Evolutionary conservation across 2,113 vertebrate genomes (phyloP).

Genomic region (Uropsilus gracilis): DNA sequence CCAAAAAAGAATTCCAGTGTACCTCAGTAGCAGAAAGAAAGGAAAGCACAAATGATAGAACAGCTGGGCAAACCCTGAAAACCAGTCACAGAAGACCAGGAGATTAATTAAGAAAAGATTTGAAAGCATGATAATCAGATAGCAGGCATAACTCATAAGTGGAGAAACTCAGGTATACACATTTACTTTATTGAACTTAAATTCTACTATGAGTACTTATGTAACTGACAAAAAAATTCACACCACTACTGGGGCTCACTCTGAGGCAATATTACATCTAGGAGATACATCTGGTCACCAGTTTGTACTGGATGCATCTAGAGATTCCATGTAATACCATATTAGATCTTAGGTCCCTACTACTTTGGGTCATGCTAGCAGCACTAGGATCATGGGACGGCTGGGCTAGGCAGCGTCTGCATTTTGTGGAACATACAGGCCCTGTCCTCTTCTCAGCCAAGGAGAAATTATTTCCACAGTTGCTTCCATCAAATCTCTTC

Average conservation of each 20-base stretch:
- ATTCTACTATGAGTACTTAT: neutral
- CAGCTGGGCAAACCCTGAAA: neutral
- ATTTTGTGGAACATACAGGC: neutral
- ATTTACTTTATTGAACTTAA: neutral
- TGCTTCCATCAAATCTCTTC: neutral
- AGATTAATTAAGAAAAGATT: neutral
- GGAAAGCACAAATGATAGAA: neutral
- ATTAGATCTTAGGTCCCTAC: neutral
- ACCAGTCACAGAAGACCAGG: neutral
- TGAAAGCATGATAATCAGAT: neutral
- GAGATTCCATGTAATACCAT: neutral
- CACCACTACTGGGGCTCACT: neutral
- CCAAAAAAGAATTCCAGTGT: conserved; percentile 21
- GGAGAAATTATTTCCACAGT: neutral
- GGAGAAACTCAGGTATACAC: neutral
- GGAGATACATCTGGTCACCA: neutral
- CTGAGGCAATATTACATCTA: neutral
- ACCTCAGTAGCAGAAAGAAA: conserved; percentile 7
- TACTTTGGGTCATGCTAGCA: neutral
- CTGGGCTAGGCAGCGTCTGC: neutral
- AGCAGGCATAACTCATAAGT: neutral
- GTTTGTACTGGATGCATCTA: neutral
- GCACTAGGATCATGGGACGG: neutral
- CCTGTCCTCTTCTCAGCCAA: neutral
- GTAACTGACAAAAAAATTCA: neutral